phyloP scores from a whole-genome alignment of 2,797 vertebrate species.

The Acrocephalus scirpaceus region DNA sequence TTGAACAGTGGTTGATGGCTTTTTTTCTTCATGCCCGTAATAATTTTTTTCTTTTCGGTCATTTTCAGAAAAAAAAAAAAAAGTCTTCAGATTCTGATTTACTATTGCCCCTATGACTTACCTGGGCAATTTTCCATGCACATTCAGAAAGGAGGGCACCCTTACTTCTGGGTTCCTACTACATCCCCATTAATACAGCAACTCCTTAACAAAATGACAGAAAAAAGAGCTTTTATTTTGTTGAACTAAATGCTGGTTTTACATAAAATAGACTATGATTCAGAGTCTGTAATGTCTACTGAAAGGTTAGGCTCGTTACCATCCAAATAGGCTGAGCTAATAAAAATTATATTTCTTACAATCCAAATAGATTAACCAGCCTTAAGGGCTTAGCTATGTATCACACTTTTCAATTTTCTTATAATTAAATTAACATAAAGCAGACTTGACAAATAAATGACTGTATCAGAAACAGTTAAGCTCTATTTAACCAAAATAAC shows the following conservation, averaged over 20 bases:
- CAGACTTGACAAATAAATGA: constrained; percentile 80
- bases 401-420: constrained; percentile 81
- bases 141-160: constrained; percentile 14
- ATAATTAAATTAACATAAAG: constrained; percentile 83
- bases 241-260: constrained; percentile 77
- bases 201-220: constrained; percentile 71
- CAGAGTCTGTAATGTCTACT: constrained; percentile 76
- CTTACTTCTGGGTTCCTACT: constrained; percentile 2
- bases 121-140: not conserved
- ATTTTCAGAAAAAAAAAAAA: constrained; percentile 1
- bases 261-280: constrained; percentile 79
- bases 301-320: constrained; percentile 81
- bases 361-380: constrained; percentile 82
- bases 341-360: constrained; percentile 85
- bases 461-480: constrained; percentile 77
- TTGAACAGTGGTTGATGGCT: not conserved
- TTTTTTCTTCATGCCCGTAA: not conserved
- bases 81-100: not conserved
- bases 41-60: not conserved
- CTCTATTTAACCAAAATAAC: constrained; percentile 78
- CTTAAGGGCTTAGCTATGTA: constrained; percentile 81
- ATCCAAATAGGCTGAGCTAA: constrained; percentile 80
- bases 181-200: constrained; percentile 67
- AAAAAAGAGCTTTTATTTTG: constrained; percentile 76
- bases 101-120: constrained; percentile 22